Percentiles rank a stretch among this genome's conserved stretches.
phyloP scores from a whole-genome alignment of 2,888 invertebrate species.

The Horisme vitalbata region DNA sequence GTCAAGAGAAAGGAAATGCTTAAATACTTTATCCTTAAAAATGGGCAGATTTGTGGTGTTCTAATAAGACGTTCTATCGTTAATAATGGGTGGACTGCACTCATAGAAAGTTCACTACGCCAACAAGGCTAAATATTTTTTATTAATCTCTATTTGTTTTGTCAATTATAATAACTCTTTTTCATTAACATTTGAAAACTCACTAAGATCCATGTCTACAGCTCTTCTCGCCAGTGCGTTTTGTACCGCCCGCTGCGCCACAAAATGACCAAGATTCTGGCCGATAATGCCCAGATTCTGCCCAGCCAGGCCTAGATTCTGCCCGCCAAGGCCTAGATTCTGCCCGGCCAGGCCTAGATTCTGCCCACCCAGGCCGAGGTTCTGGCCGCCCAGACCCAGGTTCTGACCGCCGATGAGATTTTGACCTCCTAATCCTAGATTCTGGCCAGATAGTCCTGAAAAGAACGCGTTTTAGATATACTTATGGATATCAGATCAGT shows the following conservation, averaged over 20 bases:
- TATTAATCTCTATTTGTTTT: no score
- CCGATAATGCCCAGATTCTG: slow-evolving; percentile 65
- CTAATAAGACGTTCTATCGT: no score
- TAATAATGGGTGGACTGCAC: no score
- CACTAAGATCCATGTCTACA: slow-evolving; percentile 58
- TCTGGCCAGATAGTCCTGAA: slow-evolving; percentile 63
- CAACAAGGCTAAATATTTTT: no score
- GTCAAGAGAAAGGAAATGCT: no score
- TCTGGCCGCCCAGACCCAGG: slow-evolving; percentile 50
- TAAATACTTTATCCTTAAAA: no score
- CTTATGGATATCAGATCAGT: no score
- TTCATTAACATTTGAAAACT: slow-evolving; percentile 2
- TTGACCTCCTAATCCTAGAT: slow-evolving; percentile 50
- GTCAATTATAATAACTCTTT: no score
- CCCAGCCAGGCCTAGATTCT: slow-evolving; percentile 52
- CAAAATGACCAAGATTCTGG: slow-evolving; percentile 61
- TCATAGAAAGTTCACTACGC: no score
- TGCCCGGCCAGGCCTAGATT: slow-evolving; percentile 51
- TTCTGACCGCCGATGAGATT: slow-evolving; percentile 56
- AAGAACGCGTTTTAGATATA: neutral
- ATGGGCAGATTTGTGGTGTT: no score
- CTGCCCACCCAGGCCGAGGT: slow-evolving; percentile 48
- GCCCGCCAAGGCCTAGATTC: slow-evolving; percentile 46
- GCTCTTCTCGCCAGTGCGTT: slow-evolving; percentile 67
- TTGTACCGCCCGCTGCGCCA: slow-evolving; percentile 70